Conservation (phyloP, 2,797 vertebrate species). For the Microhierax caerulescens region DNA sequence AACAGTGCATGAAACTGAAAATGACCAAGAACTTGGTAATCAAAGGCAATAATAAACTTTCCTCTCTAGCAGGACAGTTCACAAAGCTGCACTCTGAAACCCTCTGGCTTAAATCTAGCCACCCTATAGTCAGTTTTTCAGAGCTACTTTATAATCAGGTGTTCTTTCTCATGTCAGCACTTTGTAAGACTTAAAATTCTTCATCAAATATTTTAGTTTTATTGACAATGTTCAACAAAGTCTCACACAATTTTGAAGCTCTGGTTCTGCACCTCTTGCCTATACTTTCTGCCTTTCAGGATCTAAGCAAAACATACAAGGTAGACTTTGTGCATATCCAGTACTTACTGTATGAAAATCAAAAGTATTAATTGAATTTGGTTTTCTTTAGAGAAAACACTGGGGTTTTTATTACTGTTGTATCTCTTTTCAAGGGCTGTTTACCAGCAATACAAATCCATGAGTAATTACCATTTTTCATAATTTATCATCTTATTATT, state of each 20-base stretch:
- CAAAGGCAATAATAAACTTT: background rate
- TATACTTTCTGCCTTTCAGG: background rate
- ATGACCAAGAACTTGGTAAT: background rate
- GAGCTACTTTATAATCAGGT: background rate
- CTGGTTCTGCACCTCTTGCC: background rate
- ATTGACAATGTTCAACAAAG: background rate
- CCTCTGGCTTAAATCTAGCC: background rate
- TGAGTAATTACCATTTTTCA: background rate
- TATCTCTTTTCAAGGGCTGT: background rate
- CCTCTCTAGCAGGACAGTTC: background rate
- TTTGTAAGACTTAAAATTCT: background rate
- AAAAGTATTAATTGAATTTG: background rate
- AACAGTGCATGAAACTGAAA: background rate
- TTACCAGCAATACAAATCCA: background rate
- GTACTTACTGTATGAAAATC: background rate
- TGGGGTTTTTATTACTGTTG: background rate
- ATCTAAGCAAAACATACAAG: background rate
- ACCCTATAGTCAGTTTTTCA: background rate
- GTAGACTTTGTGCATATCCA: background rate
- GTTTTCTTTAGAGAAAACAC: background rate
- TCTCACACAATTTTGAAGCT: background rate
- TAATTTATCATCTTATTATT: background rate
- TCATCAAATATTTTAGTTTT: background rate
- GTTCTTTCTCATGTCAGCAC: background rate
- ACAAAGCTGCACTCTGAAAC: background rate